Conservation (phyloP, 2,113 vertebrate genomes). For the Loxodonta africana region DNA sequence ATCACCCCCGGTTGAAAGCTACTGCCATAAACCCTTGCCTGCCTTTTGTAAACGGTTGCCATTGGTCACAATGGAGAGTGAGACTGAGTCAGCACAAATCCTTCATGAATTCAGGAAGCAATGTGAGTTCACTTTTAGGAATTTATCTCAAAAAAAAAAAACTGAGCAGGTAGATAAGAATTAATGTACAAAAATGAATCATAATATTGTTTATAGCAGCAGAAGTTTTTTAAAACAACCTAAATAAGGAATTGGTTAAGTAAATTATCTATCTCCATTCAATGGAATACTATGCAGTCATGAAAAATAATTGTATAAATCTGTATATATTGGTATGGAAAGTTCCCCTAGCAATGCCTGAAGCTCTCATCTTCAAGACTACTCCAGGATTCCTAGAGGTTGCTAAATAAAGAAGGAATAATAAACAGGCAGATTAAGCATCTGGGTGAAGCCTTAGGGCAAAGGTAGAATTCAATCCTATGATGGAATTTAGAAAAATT, state of each 20-base stretch:
- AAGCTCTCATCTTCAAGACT: background rate
- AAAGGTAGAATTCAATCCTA: background rate
- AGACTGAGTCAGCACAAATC: background rate
- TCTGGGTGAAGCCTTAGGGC: background rate
- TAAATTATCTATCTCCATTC: background rate
- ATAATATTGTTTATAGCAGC: background rate
- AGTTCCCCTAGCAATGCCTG: background rate
- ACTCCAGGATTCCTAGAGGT: background rate
- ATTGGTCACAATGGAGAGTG: no score
- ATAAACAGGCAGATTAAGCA: background rate
- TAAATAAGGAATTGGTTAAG: background rate
- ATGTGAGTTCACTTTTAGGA: background rate
- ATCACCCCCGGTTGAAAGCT: no score
- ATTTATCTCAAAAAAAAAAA: background rate
- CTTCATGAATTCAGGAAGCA: background rate
- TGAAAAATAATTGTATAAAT: background rate
- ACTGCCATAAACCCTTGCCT: no score
- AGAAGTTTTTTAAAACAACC: constrained; percentile 35
- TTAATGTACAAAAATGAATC: background rate
- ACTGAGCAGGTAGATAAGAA: background rate
- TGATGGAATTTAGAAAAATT: background rate
- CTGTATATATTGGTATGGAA: background rate
- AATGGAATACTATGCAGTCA: background rate
- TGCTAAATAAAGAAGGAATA: background rate
- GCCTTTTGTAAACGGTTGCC: background rate